Evolutionary conservation across 2,797 vertebrate species (phyloP).

Genomic region (Spea hammondii): DNA sequence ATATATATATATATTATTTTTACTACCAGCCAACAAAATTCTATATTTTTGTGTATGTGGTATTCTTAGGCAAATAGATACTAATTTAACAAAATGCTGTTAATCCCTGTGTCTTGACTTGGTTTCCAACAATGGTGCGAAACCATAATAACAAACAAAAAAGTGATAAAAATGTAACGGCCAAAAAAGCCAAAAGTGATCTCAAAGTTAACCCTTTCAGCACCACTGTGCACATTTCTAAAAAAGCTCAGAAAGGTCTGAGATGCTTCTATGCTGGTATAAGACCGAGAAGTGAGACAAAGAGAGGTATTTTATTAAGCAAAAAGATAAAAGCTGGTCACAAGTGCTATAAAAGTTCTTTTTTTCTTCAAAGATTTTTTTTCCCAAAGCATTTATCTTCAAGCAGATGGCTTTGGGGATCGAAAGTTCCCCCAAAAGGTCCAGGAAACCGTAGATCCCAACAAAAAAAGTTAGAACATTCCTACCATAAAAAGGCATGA

Average conservation of each 20-base stretch:
- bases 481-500: conserved; percentile 65
- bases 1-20: too few relatives aligned
- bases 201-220: not conserved
- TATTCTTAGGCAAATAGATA: too few relatives aligned
- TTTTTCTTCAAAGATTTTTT: conserved; percentile 12
- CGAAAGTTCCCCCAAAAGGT: conserved; percentile 46
- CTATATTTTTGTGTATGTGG: too few relatives aligned
- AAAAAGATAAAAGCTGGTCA: conserved; percentile 45
- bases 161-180: not conserved
- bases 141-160: not conserved
- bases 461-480: conserved; percentile 59
- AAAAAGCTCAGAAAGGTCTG: conserved; percentile 1
- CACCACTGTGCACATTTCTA: not conserved
- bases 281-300: conserved; percentile 18
- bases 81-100: too few relatives aligned
- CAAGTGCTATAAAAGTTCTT: conserved; percentile 48
- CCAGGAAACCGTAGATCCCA: conserved; percentile 42
- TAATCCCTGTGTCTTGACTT: too few relatives aligned
- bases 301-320: conserved; percentile 34
- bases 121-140: not conserved
- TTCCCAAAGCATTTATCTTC: conserved; percentile 55
- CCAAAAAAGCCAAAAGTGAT: not conserved
- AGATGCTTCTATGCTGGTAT: not conserved
- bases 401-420: conserved; percentile 55
- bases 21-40: too few relatives aligned